phyloP scores from a whole-genome alignment of 2,888 invertebrate species.

The Chrysolina americana region DNA sequence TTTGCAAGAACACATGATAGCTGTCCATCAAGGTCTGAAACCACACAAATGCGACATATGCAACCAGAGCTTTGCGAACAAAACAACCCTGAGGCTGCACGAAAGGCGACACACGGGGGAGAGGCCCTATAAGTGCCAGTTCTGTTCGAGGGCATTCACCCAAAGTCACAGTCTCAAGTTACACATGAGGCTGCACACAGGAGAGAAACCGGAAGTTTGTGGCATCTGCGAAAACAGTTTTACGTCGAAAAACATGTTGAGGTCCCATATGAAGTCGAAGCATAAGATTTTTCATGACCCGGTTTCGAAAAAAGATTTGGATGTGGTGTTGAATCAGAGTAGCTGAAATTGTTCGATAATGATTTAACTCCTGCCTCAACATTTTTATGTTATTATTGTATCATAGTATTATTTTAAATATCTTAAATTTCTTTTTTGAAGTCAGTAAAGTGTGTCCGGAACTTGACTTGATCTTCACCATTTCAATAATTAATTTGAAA shows the following conservation, averaged over 20 bases:
- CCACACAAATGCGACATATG: conserved; percentile 72
- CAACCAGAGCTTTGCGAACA: conserved; percentile 73
- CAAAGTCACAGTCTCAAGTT: conserved; percentile 54
- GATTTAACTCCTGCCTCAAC: no score
- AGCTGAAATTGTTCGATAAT: background rate
- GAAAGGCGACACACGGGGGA: conserved; percentile 73
- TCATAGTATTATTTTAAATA: no score
- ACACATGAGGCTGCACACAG: conserved; percentile 68
- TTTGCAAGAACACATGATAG: conserved; percentile 57
- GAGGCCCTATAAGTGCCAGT: conserved; percentile 72
- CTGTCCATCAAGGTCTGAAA: conserved; percentile 66
- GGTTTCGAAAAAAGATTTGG: conserved; percentile 35
- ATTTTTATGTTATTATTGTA: no score
- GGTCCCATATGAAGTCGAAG: conserved; percentile 64
- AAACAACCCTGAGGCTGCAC: conserved; percentile 72
- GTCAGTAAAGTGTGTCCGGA: no score
- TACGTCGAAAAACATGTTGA: conserved; percentile 59
- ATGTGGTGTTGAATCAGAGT: background rate
- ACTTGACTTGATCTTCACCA: no score
- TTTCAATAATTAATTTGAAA: no score
- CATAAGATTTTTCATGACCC: conserved; percentile 47
- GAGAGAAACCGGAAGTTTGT: conserved; percentile 69
- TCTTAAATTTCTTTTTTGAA: no score
- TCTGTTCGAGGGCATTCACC: conserved; percentile 73
- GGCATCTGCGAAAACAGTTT: conserved; percentile 59